Evolutionary conservation across 2,888 invertebrate species (phyloP).

Genomic region (Euplagia quadripunctaria): DNA sequence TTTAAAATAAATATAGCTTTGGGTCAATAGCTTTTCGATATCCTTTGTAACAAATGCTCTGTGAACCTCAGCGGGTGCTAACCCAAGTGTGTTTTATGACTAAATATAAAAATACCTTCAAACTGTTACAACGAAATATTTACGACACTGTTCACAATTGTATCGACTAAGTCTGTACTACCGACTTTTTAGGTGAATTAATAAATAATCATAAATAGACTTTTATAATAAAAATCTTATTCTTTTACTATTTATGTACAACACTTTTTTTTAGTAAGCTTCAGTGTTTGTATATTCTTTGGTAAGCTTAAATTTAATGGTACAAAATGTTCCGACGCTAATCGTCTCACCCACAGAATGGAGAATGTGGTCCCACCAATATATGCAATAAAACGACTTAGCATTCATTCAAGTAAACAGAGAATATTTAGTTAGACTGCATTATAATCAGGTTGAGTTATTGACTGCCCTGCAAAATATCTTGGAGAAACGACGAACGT

Average conservation of each 20-base stretch:
- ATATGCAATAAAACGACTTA: too few relatives aligned
- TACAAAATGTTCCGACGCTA: too few relatives aligned
- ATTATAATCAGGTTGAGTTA: too few relatives aligned
- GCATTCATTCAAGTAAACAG: too few relatives aligned
- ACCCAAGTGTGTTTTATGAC: constrained; percentile 73
- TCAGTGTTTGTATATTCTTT: too few relatives aligned
- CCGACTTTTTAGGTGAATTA: neutral
- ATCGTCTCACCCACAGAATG: too few relatives aligned
- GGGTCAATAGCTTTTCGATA: constrained; percentile 37
- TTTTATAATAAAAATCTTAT: neutral
- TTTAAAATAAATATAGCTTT: constrained; percentile 27
- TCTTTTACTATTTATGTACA: neutral
- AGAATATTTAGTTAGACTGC: too few relatives aligned
- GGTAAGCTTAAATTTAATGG: too few relatives aligned
- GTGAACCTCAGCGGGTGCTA: constrained; percentile 45
- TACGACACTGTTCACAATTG: constrained; percentile 61
- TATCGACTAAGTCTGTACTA: constrained; percentile 10
- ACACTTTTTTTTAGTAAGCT: too few relatives aligned
- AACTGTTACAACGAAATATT: constrained; percentile 60
- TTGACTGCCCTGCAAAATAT: too few relatives aligned
- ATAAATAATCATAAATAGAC: neutral
- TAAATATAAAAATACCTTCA: constrained; percentile 73
- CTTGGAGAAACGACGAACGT: too few relatives aligned
- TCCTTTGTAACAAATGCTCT: constrained; percentile 46
- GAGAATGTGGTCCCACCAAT: too few relatives aligned